Evolutionary conservation across 2,113 vertebrate genomes (phyloP).

Genomic region (Podilymbus podiceps): DNA sequence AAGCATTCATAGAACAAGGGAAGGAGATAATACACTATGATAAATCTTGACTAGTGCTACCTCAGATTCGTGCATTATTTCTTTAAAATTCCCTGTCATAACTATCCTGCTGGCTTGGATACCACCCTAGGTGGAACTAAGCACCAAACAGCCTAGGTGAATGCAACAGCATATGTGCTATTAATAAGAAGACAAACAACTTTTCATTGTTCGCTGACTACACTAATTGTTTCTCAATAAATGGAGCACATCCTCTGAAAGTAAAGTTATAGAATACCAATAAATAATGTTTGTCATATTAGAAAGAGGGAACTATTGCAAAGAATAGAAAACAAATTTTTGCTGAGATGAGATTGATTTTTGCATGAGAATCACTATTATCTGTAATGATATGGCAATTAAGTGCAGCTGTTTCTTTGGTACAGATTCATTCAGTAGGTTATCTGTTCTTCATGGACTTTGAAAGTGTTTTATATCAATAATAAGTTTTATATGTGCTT

Average conservation of each 20-base stretch:
- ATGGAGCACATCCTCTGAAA: background rate
- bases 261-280: background rate
- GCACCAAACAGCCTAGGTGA: background rate
- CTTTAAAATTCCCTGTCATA: background rate
- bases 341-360: background rate
- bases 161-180: background rate
- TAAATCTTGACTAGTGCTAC: background rate
- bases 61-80: background rate
- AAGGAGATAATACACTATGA: background rate
- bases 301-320: background rate
- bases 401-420: background rate
- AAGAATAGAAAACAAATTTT: background rate
- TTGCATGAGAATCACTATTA: background rate
- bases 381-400: background rate
- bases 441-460: background rate
- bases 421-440: background rate
- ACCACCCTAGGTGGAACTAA: background rate
- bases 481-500: background rate
- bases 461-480: background rate
- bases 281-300: background rate
- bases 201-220: conserved; percentile 16
- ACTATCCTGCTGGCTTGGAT: background rate
- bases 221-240: conserved; percentile 44
- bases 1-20: background rate
- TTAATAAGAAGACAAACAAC: conserved; percentile 28